Evolutionary conservation across 2,888 invertebrate species (phyloP).

Genomic region (Metallyticus violacea): DNA sequence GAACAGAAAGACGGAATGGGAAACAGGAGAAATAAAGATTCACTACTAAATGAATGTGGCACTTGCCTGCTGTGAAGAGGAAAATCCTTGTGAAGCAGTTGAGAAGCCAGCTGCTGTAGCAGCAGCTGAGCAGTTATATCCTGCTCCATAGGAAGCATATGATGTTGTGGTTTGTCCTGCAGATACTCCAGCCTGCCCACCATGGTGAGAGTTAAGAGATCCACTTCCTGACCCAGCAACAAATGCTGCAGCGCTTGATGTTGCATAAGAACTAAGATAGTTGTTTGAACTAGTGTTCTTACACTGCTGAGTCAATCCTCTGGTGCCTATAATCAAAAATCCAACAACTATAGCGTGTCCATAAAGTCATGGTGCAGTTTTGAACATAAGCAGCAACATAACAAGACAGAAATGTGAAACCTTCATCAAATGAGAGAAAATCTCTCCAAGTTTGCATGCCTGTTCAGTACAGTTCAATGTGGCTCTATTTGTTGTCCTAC

Average conservation of each 20-base stretch:
- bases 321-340: conserved; percentile 13
- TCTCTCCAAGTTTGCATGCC: no score
- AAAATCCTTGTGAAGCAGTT: conserved; percentile 30
- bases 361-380: no score
- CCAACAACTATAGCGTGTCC: no score
- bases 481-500: no score
- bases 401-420: no score
- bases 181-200: conserved; percentile 40
- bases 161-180: conserved; percentile 49
- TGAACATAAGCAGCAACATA: no score
- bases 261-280: conserved; percentile 51
- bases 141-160: conserved; percentile 53
- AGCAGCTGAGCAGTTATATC: conserved; percentile 50
- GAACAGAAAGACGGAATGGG: no score
- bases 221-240: conserved; percentile 42
- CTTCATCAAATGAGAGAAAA: no score
- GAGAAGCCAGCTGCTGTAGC: conserved; percentile 17
- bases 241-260: conserved; percentile 41
- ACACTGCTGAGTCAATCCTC: conserved; percentile 49
- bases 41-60: no score
- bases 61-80: conserved; percentile 53
- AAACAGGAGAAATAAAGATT: no score
- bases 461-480: no score
- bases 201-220: conserved; percentile 47
- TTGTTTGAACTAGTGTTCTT: conserved; percentile 17